Conservation (phyloP, 2,888 invertebrate genomes). For the Enchytraeus crypticus region DNA sequence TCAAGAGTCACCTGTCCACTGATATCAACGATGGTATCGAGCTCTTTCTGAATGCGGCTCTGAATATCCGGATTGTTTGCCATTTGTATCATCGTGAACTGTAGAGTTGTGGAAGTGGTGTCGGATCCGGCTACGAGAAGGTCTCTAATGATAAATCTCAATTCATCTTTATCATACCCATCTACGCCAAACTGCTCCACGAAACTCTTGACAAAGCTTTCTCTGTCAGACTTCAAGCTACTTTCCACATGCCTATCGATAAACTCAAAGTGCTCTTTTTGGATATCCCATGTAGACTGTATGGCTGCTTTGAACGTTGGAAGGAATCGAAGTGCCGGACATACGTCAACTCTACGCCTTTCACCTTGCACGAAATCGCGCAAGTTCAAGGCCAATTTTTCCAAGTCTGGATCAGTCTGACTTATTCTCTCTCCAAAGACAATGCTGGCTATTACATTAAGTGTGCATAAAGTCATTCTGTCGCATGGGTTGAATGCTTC, state of each 20-base stretch:
- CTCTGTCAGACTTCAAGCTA: neutral
- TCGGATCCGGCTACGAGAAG: conserved; percentile 35
- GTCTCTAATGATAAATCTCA: neutral
- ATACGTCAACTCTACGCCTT: neutral
- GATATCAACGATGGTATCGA: conserved; percentile 15
- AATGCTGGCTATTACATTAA: conserved; percentile 11
- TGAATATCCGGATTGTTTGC: conserved; percentile 36
- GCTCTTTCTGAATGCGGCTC: conserved; percentile 34
- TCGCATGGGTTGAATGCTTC: conserved; percentile 3
- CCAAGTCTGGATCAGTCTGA: neutral
- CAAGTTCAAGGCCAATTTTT: neutral
- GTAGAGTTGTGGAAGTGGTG: conserved; percentile 37
- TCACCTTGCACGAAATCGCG: neutral
- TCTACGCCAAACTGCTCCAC: neutral
- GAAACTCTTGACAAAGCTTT: neutral
- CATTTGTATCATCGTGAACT: conserved; percentile 38
- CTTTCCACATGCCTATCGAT: neutral
- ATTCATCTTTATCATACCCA: neutral
- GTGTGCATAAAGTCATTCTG: neutral
- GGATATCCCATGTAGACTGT: neutral
- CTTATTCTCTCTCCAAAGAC: conserved; percentile 2
- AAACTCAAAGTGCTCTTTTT: neutral
- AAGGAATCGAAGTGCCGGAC: conserved; percentile 2
- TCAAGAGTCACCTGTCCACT: conserved; percentile 24
- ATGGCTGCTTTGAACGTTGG: conserved; percentile 1